A percentile compares a stretch with the other conserved stretches of the same genome.
Conservation (phyloP, 2,113 vertebrate genomes). For the Prolemur simus region DNA sequence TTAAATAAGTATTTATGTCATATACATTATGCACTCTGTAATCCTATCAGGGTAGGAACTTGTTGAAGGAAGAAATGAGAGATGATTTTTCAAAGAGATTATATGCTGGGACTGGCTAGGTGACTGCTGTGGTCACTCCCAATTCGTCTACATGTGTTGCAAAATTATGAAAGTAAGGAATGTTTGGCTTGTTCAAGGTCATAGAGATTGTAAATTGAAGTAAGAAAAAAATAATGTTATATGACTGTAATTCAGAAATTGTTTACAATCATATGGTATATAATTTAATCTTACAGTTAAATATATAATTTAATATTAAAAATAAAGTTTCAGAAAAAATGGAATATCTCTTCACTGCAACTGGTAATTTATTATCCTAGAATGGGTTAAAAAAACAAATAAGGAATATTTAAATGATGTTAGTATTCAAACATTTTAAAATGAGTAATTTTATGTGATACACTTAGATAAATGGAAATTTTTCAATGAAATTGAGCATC, state of each 20-base stretch:
- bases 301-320: neutral
- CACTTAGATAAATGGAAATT: neutral
- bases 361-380: neutral
- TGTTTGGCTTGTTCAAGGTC: neutral
- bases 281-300: neutral
- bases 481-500: neutral
- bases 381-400: neutral
- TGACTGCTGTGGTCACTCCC: fast-evolving
- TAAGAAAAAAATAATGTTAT: neutral
- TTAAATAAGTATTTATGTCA: neutral
- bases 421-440: neutral
- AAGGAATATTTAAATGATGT: neutral
- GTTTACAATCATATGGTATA: fast-evolving
- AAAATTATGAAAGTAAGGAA: neutral
- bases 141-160: neutral
- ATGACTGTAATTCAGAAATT: neutral
- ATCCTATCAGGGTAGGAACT: neutral
- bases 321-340: neutral
- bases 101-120: too few species aligned
- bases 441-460: neutral
- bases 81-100: neutral
- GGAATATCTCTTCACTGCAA: neutral
- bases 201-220: neutral
- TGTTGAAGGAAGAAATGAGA: neutral
- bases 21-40: neutral